Evolutionary conservation across 2,113 vertebrate species (phyloP), one percentile per base, ranked within the genome.

Genomic region (Protobothrops mucrosquamatus): DNA sequence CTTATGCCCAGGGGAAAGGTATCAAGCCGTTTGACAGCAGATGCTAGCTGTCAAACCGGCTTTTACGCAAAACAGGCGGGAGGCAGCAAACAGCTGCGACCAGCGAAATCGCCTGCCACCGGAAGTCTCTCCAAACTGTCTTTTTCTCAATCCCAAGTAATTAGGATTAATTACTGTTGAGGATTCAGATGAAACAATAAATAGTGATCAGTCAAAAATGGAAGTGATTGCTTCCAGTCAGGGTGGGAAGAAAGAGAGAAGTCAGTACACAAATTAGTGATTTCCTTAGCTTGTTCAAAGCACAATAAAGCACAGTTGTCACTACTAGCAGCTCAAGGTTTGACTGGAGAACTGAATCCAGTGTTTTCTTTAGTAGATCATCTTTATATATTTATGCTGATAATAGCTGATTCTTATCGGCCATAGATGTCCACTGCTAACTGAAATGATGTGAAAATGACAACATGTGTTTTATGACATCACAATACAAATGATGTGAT

Each of bases 321-420:
- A 24, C 39, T 18, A 24, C 23, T 61, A 26, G 2, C 88, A 89
- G 59, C 14, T n/a, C 20, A 1, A 0, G 74, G 54, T 51, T 55
- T 93, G 61, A 24, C 91, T 52, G 59, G 22, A 48, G 8, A 95
- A 94, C 46, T 54, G 46, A 22, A 90, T 23, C 88, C 74, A 23
- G 89, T 86, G 69, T 91, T 89, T 87, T 46, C 1, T 39, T 90
- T 10, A 90, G 86, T 86, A 85, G 34, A 74, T 24, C 92, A 89
- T 43, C 39, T 46, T 90, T 90, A 81, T 91, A 52, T 15, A 57
- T n/a, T 81, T 34, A 8, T 48, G 87, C 48, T 92, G 23, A 69
- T 52, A 22, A 39, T 52, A 20, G 14, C 24, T 6, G 34, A 81
- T 81, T 81, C 18, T 81, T 43, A 81, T 22, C 18, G 39, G 74